phyloP scores from a whole-genome alignment of 2,888 invertebrate genomes.

The Prosapia bicincta region DNA sequence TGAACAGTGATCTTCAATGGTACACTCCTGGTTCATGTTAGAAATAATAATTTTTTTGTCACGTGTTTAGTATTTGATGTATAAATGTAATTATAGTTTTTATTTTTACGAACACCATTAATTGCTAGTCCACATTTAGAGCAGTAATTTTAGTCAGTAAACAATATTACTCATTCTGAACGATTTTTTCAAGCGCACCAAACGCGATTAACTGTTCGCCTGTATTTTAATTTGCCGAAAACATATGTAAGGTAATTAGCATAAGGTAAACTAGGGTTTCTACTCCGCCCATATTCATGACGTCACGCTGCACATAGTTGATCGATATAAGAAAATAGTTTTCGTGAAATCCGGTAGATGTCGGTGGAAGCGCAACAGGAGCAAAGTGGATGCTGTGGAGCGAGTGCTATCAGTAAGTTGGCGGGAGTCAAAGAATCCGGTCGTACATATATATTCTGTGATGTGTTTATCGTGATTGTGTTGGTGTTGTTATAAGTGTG shows the following conservation, averaged over 20 bases:
- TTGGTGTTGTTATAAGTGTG: not conserved
- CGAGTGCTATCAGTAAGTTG: constrained; percentile 2
- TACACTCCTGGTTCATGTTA: too few relatives aligned
- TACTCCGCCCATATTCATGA: constrained; percentile 15
- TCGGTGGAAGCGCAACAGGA: not conserved
- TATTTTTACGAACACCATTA: too few relatives aligned
- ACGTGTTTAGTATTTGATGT: too few relatives aligned
- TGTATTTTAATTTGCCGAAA: not conserved
- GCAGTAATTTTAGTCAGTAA: too few relatives aligned
- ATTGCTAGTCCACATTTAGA: too few relatives aligned
- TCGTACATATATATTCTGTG: not conserved
- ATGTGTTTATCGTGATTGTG: not conserved
- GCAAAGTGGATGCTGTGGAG: not conserved
- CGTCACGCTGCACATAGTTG: constrained; percentile 6
- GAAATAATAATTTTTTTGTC: too few relatives aligned
- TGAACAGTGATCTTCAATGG: too few relatives aligned
- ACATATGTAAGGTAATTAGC: constrained; percentile 18
- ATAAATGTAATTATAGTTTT: too few relatives aligned
- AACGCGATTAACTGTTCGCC: not conserved
- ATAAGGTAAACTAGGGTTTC: constrained; percentile 18
- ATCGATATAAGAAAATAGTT: not conserved
- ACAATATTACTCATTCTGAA: not conserved
- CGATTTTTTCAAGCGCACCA: not conserved
- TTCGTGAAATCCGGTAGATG: not conserved
- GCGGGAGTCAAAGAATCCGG: not conserved